Base-by-base conservation (phyloP, 1,140 invertebrate genomes). In the Lasioglossum baleicum region DNA sequence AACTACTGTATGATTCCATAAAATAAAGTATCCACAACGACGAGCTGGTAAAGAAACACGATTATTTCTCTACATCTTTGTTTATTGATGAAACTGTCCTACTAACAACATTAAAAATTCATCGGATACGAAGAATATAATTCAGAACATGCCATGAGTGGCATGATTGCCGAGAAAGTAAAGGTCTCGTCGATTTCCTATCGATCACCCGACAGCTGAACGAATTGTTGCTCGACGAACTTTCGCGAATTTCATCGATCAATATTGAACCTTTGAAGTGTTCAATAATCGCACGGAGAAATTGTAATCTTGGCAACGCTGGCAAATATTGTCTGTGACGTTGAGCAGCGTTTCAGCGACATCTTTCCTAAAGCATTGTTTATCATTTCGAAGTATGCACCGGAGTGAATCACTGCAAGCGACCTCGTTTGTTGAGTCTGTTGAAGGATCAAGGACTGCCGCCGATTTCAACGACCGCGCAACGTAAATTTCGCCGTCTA, bases 401-500 rank as follows among this genome's bases (percentile, higher is more conserved):
- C 48, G 42, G 11, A 35, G 60, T 83, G 70, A 85, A 85, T 84
- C 83, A 78, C 70, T 67, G 44, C 51, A 48, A 81, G 73, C 69
- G 72, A 63, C 73, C 73, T 74, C 74, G 79, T 84, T 82, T 77
- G 70, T 81, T 78, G 83, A 84, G 77, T 60, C 72, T 69, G 78
- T 22, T 35, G 20, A 84, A 77, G 74, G 83, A 85, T 84, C 83
- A 81, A 84, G 83, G 79, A 75, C 79, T 78, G 40, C 10, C 64
- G 48, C 74, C 58, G 71, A 63, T 78, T 65, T 82, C 69, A 68
- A 48, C 65, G 70, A 48, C 13, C 67, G 65, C 53, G 42, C 44
- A 69, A 72, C 51, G 56, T 60, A 61, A 42, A 60, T 61, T 51
- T 51, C 42, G 3, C n/a, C 64, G 63, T 70, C 61, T 78, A 73